phyloP scores from a whole-genome alignment of 2,888 invertebrate species.

The Nowickia ferox region DNA sequence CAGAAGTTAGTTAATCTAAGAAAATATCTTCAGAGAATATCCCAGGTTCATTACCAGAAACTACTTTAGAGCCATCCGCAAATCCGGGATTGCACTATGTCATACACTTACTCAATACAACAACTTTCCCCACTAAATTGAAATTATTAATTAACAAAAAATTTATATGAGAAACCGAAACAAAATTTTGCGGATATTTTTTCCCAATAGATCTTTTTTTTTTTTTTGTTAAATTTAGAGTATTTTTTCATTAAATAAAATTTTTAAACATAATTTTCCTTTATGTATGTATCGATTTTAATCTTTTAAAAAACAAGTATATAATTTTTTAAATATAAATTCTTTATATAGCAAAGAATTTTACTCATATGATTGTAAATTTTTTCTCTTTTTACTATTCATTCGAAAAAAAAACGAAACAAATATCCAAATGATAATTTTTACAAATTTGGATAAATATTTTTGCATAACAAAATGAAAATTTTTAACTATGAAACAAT shows the following conservation, averaged over 20 bases:
- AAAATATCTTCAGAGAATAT: too few relatives aligned
- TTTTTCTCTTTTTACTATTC: conserved; percentile 48
- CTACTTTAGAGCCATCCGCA: too few relatives aligned
- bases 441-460: conserved; percentile 24
- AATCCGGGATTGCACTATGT: too few relatives aligned
- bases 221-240: neutral
- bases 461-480: conserved; percentile 34
- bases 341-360: conserved; percentile 25
- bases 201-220: neutral
- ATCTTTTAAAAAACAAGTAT: neutral
- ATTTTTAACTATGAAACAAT: conserved; percentile 9
- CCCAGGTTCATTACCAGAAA: too few relatives aligned
- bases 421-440: neutral
- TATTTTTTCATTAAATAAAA: neutral
- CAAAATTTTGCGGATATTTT: conserved; percentile 31
- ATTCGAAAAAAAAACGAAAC: neutral
- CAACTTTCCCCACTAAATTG: too few relatives aligned
- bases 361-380: conserved; percentile 9
- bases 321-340: neutral
- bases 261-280: neutral
- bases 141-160: too few relatives aligned
- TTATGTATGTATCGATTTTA: neutral
- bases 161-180: too few relatives aligned
- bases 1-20: too few relatives aligned
- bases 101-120: too few relatives aligned